Evolutionary conservation across 2,113 vertebrate species (phyloP).

Genomic region (Phalacrocorax aristotelis): DNA sequence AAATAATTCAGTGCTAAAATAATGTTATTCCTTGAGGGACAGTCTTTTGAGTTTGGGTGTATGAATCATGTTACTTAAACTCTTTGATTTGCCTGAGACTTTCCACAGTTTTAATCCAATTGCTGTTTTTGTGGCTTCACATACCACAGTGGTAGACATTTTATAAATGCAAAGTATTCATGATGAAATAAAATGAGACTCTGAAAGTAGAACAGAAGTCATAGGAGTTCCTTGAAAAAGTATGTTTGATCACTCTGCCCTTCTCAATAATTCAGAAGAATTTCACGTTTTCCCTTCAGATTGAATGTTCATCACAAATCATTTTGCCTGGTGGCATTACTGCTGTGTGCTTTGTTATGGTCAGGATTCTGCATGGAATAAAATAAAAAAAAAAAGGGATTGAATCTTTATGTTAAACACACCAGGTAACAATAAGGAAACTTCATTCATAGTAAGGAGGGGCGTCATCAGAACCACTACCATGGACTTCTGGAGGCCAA

Average conservation of each 20-base stretch:
- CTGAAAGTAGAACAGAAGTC: slow-evolving; percentile 16
- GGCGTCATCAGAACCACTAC: too few species aligned
- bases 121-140: not conserved
- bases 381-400: not conserved
- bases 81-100: not conserved
- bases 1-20: not conserved
- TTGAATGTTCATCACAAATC: not conserved
- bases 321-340: not conserved
- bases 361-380: not conserved
- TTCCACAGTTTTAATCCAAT: slow-evolving; percentile 2
- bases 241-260: not conserved
- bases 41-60: not conserved
- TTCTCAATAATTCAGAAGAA: slow-evolving; percentile 2
- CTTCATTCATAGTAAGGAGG: not conserved
- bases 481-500: too few species aligned
- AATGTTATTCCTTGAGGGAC: not conserved
- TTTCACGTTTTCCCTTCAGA: not conserved
- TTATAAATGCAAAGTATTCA: not conserved
- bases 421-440: not conserved
- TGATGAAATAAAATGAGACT: not conserved
- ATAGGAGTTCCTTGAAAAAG: not conserved
- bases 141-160: not conserved
- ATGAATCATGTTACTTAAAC: not conserved
- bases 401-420: not conserved
- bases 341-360: not conserved